Percentiles rank a stretch among this genome's conserved stretches.
Evolutionary conservation across 2,888 invertebrate genomes (phyloP).

Genomic region (Lycocerus yunnanus): DNA sequence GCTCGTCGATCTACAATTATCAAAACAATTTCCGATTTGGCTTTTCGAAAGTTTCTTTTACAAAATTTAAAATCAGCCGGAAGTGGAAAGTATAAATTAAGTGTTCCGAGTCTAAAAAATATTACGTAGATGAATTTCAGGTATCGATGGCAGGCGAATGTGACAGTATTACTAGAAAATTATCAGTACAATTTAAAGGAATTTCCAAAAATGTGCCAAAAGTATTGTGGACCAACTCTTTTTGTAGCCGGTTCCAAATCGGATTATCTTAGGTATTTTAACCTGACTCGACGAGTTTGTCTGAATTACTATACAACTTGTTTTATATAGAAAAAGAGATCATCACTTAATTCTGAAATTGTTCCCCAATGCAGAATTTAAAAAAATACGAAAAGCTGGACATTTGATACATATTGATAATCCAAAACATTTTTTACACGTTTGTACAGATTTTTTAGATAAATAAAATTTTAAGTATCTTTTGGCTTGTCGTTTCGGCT

Average conservation of each 20-base stretch:
- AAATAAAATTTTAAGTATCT: constrained; percentile 7
- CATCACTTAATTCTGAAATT: constrained; percentile 67
- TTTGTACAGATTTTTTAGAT: constrained; percentile 66
- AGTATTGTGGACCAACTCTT: constrained; percentile 67
- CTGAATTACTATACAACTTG: neutral
- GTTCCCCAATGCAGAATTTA: constrained; percentile 74
- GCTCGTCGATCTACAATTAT: constrained; percentile 67
- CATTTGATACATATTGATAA: constrained; percentile 96
- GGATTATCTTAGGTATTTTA: constrained; percentile 77
- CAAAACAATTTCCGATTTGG: constrained; percentile 60
- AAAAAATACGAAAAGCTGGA: constrained; percentile 78
- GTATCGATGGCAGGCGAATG: constrained; percentile 81
- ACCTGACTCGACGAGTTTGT: neutral
- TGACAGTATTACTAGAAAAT: constrained; percentile 70
- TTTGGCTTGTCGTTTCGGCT: too few species aligned
- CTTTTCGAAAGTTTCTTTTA: constrained; percentile 77
- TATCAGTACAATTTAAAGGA: constrained; percentile 66
- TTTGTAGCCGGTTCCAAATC: constrained; percentile 87
- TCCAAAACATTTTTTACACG: constrained; percentile 74
- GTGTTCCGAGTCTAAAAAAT: neutral
- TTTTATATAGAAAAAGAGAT: constrained; percentile 58
- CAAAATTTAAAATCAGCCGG: constrained; percentile 69
- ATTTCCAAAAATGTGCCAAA: constrained; percentile 62
- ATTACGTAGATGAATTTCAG: constrained; percentile 40
- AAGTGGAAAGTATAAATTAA: constrained; percentile 35